A percentile compares a stretch with the other conserved stretches of the same genome.
phyloP scores from a whole-genome alignment of 2,797 vertebrate genomes.

The Microtus agrestis region DNA sequence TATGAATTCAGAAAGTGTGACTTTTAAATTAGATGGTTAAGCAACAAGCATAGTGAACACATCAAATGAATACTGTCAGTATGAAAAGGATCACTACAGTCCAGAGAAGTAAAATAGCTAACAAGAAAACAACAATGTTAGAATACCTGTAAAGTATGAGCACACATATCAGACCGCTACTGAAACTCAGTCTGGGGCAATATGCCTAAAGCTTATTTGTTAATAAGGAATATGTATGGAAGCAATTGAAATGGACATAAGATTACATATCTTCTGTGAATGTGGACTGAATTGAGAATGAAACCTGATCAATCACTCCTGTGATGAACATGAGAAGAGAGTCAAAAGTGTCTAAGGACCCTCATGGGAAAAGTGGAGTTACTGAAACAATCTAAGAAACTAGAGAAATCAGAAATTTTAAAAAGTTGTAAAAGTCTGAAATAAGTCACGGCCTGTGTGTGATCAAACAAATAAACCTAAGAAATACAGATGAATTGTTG shows the following conservation, averaged over 20 bases:
- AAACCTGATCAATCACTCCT: background rate
- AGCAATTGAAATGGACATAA: background rate
- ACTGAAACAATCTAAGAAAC: background rate
- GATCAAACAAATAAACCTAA: constrained; percentile 19
- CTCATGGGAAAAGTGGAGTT: background rate
- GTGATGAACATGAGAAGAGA: background rate
- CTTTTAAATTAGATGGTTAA: background rate
- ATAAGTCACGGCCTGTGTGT: background rate
- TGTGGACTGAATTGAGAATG: background rate
- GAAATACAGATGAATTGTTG: background rate
- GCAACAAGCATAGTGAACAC: background rate
- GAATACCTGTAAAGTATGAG: background rate
- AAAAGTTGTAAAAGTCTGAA: constrained; percentile 24
- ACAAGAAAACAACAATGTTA: background rate
- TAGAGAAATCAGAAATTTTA: background rate
- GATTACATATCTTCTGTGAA: background rate
- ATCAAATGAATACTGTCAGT: background rate
- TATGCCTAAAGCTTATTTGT: background rate
- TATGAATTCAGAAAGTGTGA: background rate
- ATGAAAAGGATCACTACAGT: background rate
- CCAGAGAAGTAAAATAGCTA: background rate
- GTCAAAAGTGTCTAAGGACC: background rate
- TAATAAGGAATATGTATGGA: background rate
- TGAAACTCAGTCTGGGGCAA: background rate
- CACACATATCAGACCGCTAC: background rate